These are phyloP conservation scores for Chiroxiphia lanceolata DNA, from an alignment of 2,797 vertebrate genomes.

Conservation along the genomic window DNA sequence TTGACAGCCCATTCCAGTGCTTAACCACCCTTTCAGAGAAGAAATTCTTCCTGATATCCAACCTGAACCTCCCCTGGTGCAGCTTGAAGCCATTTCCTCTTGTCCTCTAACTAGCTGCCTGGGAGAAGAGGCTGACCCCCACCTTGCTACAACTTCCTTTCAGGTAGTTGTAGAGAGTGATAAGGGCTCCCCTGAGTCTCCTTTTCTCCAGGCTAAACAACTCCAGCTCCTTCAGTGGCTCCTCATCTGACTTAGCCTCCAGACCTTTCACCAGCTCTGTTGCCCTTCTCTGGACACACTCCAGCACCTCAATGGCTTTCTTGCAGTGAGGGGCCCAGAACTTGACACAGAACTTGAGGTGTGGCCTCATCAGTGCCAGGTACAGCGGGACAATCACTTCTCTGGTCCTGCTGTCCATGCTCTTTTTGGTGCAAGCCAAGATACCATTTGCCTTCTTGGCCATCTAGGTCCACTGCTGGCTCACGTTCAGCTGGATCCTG, in stretches of 20 bases:
- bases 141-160: background rate
- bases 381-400: too few relatives aligned
- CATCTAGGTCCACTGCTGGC: background rate
- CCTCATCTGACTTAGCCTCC: background rate
- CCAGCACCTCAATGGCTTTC: background rate
- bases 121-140: background rate
- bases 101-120: background rate
- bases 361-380: background rate
- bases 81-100: background rate
- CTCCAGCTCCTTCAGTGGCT: background rate
- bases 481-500: fast-evolving
- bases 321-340: background rate
- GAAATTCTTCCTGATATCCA: background rate
- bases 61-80: fast-evolving
- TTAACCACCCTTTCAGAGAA: background rate
- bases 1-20: background rate
- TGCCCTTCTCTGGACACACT: background rate
- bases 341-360: too few relatives aligned
- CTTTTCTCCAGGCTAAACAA: background rate
- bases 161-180: background rate
- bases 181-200: background rate
- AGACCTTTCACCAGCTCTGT: background rate
- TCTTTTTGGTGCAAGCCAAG: background rate
- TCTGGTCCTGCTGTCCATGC: background rate
- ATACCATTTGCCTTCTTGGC: background rate